These are phyloP conservation scores for Agrochola litura DNA, from an alignment of 2,888 invertebrate species.

Conservation along the genomic window DNA sequence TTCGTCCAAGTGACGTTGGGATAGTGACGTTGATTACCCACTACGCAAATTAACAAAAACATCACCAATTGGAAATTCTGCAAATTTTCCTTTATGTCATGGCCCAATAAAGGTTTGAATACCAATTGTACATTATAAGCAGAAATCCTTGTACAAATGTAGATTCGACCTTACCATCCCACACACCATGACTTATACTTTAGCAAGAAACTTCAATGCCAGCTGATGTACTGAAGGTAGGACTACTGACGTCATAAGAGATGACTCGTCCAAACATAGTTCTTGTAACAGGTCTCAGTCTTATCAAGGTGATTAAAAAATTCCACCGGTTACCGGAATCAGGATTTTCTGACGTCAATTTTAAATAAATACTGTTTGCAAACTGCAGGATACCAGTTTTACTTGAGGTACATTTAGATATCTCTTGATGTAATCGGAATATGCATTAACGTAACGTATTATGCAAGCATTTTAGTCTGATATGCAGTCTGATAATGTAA, in stretches of 20 bases:
- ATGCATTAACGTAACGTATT: not conserved
- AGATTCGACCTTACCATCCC: constrained; percentile 13
- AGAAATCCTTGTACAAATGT: constrained; percentile 22
- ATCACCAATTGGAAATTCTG: not conserved
- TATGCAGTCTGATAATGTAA: too few relatives aligned
- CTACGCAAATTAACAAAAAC: not conserved
- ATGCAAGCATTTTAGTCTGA: not conserved
- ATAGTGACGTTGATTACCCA: not conserved
- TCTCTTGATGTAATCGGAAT: not conserved
- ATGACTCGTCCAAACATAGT: constrained; percentile 15
- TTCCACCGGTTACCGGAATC: not conserved
- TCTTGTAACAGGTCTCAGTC: not conserved
- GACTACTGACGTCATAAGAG: constrained; percentile 30
- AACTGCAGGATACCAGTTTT: not conserved
- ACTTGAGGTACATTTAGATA: constrained; percentile 1
- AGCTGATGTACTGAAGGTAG: not conserved
- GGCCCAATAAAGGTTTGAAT: not conserved
- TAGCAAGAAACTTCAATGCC: constrained; percentile 47
- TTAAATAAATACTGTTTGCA: not conserved
- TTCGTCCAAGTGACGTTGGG: not conserved
- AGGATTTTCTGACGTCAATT: constrained; percentile 32
- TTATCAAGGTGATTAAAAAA: not conserved
- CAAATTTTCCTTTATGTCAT: not conserved
- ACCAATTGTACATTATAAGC: not conserved
- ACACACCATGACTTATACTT: constrained; percentile 34